A percentile compares a stretch with the other conserved stretches of the same genome.
Evolutionary conservation across 2,113 vertebrate species (phyloP).

Genomic region (Carassius gibelio): DNA sequence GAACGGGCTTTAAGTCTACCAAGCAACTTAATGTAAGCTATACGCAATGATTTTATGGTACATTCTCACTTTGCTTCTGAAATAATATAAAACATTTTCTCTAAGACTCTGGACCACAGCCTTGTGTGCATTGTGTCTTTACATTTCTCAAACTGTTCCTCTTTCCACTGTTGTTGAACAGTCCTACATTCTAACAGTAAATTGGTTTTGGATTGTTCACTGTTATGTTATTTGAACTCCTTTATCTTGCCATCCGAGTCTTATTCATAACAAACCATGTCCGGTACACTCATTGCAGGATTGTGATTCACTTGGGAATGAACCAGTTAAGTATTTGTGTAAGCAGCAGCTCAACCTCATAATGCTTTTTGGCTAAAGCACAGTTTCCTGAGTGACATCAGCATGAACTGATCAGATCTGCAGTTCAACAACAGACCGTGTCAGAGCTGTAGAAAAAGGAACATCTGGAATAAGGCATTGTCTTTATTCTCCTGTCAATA

Average conservation of each 20-base stretch:
- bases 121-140: background rate
- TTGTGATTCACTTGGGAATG: background rate
- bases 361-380: background rate
- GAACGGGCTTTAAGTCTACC: background rate
- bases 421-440: background rate
- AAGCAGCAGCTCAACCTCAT: background rate
- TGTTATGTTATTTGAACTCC: too few species aligned
- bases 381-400: background rate
- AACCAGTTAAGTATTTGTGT: background rate
- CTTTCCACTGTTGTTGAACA: too few species aligned
- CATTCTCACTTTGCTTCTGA: background rate
- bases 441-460: background rate
- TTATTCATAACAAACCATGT: background rate
- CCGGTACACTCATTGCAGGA: background rate
- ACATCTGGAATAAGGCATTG: background rate
- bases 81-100: background rate
- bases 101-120: background rate
- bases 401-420: background rate
- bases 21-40: background rate
- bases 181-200: constrained; percentile 7
- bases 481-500: constrained; percentile 29
- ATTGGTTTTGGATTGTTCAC: background rate
- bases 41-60: background rate
- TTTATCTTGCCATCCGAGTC: background rate
- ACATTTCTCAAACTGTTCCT: background rate